Conservation (phyloP, 1,140 invertebrate genomes). For the Apis florea region DNA sequence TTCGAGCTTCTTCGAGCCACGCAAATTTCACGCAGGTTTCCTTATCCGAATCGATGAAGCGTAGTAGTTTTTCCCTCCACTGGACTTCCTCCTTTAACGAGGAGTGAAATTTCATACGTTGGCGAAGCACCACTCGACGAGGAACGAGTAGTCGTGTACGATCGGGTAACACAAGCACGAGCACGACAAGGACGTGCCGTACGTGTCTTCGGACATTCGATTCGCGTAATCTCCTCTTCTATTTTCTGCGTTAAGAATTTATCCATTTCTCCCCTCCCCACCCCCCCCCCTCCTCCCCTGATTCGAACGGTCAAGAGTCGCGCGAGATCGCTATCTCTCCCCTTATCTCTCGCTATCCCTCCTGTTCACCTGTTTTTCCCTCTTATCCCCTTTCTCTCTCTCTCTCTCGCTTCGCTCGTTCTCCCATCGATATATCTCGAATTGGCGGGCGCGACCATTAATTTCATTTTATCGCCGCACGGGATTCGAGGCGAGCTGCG, state of each 20-base stretch:
- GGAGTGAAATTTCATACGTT: constrained; percentile 34
- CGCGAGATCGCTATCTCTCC: constrained; percentile 41
- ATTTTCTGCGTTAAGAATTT: constrained; percentile 31
- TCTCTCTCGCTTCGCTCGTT: constrained; percentile 30
- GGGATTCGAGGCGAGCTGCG: constrained; percentile 74
- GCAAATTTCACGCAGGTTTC: background rate
- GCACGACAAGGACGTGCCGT: background rate
- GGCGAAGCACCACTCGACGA: constrained; percentile 7
- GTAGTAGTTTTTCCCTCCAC: constrained; percentile 8
- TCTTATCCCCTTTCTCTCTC: constrained; percentile 12
- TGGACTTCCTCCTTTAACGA: constrained; percentile 17
- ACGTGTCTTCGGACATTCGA: constrained; percentile 7
- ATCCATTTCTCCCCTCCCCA: constrained; percentile 41
- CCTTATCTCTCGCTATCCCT: constrained; percentile 49
- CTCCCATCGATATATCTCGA: constrained; percentile 74
- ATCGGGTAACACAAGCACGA: constrained; percentile 9
- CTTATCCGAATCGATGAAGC: background rate
- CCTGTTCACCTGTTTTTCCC: constrained; percentile 44
- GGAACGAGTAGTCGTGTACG: background rate
- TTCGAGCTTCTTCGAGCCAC: background rate
- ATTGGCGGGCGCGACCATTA: constrained; percentile 78
- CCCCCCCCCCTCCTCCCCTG: too few species aligned
- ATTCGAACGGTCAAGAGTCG: constrained; percentile 33
- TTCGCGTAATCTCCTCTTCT: background rate
- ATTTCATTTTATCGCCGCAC: constrained; percentile 79